Evolutionary conservation across 2,888 invertebrate species (phyloP).

Genomic region (Halocaridina rubra): DNA sequence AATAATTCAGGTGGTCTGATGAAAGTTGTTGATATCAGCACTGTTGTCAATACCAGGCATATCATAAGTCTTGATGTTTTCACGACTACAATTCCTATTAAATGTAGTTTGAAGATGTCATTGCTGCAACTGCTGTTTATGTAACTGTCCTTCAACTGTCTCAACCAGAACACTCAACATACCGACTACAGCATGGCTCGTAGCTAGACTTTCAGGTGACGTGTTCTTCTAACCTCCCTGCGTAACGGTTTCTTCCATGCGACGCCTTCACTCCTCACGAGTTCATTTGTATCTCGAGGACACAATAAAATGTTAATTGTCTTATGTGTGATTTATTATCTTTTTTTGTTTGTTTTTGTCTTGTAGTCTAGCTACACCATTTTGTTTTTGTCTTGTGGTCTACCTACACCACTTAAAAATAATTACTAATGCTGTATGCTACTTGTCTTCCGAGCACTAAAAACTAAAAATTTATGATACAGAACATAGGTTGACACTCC

Average conservation of each 20-base stretch:
- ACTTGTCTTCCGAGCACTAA: too few relatives aligned
- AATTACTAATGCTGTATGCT: too few relatives aligned
- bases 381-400: too few relatives aligned
- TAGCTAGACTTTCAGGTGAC: conserved; percentile 57
- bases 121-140: background rate
- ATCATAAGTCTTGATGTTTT: background rate
- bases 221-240: conserved; percentile 56
- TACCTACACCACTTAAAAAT: too few relatives aligned
- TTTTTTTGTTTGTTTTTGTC: too few relatives aligned
- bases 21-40: background rate
- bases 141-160: background rate
- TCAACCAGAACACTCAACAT: conserved; percentile 25
- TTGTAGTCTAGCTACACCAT: too few relatives aligned
- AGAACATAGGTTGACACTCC: too few relatives aligned
- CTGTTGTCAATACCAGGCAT: background rate
- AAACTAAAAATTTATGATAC: too few relatives aligned
- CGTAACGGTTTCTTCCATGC: conserved; percentile 59
- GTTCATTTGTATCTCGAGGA: conserved; percentile 55
- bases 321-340: background rate
- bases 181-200: conserved; percentile 52
- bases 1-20: too few relatives aligned
- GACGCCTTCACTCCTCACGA: conserved; percentile 53
- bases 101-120: background rate
- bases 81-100: background rate
- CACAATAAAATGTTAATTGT: conserved; percentile 57